Percentiles rank a stretch among this genome's conserved stretches.
phyloP scores from a whole-genome alignment of 1,140 invertebrate species.

The Calephelis nemesis region DNA sequence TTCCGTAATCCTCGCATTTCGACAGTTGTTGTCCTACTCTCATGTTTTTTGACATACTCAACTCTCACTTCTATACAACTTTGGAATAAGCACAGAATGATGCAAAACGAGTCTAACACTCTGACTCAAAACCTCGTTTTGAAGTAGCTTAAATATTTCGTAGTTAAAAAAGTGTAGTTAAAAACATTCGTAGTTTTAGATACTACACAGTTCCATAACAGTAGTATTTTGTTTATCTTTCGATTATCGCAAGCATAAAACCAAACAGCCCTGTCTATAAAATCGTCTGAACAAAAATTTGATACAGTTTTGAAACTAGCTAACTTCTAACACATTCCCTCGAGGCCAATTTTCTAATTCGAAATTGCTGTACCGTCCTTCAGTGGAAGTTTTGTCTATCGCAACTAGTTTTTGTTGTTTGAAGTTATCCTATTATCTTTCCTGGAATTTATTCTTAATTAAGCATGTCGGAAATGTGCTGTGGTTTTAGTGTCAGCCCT shows the following conservation, averaged over 20 bases:
- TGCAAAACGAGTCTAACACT: too few species aligned
- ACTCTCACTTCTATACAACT: too few species aligned
- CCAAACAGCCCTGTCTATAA: background rate
- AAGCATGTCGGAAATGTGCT: background rate
- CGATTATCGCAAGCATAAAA: background rate
- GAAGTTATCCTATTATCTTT: background rate
- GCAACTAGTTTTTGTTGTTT: background rate
- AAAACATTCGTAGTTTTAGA: too few species aligned
- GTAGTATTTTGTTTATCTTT: background rate
- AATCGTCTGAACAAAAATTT: slow-evolving; percentile 8
- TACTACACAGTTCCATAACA: background rate
- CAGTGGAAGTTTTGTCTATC: background rate
- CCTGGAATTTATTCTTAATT: background rate
- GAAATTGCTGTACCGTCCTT: background rate
- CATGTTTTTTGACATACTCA: too few species aligned
- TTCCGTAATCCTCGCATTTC: too few species aligned
- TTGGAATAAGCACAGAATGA: too few species aligned
- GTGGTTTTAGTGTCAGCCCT: too few species aligned
- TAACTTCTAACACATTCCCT: background rate
- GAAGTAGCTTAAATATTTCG: too few species aligned
- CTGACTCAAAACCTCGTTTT: too few species aligned
- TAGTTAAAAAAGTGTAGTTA: too few species aligned
- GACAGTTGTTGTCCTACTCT: too few species aligned
- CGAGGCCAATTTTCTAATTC: slow-evolving; percentile 3
- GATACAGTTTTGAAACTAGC: background rate